These are phyloP conservation scores for Megalops atlanticus DNA, from an alignment of 2,113 vertebrate species.

Conservation along the genomic window DNA sequence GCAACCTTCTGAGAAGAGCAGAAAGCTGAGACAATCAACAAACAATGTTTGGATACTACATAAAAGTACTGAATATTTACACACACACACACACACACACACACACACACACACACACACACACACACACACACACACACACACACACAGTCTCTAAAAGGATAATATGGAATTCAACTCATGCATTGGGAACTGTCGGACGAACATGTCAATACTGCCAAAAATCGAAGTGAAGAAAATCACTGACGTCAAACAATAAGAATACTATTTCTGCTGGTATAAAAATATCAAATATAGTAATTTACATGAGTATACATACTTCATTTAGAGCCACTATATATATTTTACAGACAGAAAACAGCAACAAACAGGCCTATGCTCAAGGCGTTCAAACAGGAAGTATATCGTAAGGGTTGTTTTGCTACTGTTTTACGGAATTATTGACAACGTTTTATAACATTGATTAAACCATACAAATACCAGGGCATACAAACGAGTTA, in stretches of 20 bases:
- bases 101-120: too few relatives aligned
- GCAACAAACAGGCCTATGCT: not conserved
- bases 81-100: too few relatives aligned
- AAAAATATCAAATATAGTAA: too few relatives aligned
- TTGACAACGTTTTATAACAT: not conserved
- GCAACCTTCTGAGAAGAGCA: too few relatives aligned
- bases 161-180: too few relatives aligned
- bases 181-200: not conserved
- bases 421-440: constrained; percentile 4
- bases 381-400: constrained; percentile 37
- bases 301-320: not conserved
- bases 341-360: constrained; percentile 1
- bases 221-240: not conserved
- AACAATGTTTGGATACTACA: too few relatives aligned
- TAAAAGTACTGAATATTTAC: too few relatives aligned
- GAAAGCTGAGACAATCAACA: too few relatives aligned
- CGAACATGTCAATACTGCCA: not conserved
- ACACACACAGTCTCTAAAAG: too few relatives aligned
- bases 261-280: too few relatives aligned
- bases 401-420: constrained; percentile 27
- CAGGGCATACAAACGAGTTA: not conserved
- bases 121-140: constrained; percentile 19
- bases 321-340: not conserved
- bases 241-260: not conserved
- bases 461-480: not conserved